phyloP scores from a whole-genome alignment of 2,797 vertebrate species.

The Tokudaia muenninki region DNA sequence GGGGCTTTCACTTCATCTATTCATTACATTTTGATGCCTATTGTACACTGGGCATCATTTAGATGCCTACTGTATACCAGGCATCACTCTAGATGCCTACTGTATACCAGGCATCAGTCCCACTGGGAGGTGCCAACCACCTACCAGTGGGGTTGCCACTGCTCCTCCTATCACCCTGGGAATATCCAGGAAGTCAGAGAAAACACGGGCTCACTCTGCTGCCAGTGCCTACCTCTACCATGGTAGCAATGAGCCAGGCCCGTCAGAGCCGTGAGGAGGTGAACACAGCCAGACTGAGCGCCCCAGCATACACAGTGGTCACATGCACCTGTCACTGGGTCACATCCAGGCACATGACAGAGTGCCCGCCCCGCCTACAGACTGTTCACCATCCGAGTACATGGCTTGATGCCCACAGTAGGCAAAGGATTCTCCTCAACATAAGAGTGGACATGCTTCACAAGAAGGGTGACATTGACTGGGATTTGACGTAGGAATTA shows the following conservation, averaged over 20 bases:
- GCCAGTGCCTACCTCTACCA: neutral
- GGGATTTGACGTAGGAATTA: slow-evolving; percentile 38
- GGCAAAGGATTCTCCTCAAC: neutral
- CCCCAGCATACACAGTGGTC: neutral
- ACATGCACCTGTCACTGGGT: rapidly evolving
- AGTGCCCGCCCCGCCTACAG: no score
- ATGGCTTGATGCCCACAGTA: neutral
- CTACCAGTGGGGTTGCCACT: rapidly evolving
- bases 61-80: neutral
- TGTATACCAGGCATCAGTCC: neutral
- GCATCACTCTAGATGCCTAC: neutral
- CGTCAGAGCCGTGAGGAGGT: neutral
- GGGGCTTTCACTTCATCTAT: neutral
- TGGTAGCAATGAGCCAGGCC: neutral
- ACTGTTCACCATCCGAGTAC: no score
- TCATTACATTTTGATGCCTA: neutral
- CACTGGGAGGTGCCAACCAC: neutral
- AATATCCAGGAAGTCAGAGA: neutral
- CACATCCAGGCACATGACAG: rapidly evolving
- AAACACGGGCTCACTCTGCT: neutral
- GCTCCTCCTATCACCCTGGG: neutral
- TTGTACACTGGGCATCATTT: neutral
- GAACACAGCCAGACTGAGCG: rapidly evolving
- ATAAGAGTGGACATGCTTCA: neutral
- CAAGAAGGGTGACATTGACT: neutral